phyloP scores from a whole-genome alignment of 2,888 invertebrate species.

The Apamea monoglypha region DNA sequence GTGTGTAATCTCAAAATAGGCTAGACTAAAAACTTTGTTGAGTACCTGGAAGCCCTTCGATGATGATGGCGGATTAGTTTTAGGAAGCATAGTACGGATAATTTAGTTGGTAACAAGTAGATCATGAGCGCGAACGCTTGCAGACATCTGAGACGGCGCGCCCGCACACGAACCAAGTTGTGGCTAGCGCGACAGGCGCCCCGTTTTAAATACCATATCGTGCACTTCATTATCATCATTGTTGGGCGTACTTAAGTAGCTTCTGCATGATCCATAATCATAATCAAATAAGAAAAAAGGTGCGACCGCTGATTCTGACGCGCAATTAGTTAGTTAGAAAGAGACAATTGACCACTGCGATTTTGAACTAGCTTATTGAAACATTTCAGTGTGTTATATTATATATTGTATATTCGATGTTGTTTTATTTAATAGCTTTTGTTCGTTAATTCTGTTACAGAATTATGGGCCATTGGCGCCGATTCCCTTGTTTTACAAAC shows the following conservation, averaged over 20 bases:
- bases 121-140: slow-evolving; percentile 54
- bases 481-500: too few relatives aligned
- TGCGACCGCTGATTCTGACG: not conserved
- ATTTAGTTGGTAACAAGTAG: slow-evolving; percentile 35
- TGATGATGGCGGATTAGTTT: not conserved
- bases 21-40: not conserved
- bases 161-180: slow-evolving; percentile 70
- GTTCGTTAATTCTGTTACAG: not conserved
- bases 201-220: slow-evolving; percentile 11
- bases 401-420: too few relatives aligned
- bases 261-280: slow-evolving; percentile 11
- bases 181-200: slow-evolving; percentile 62
- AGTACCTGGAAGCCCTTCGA: not conserved
- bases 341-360: not conserved
- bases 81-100: not conserved
- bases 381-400: not conserved
- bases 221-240: slow-evolving; percentile 27
- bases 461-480: too few relatives aligned
- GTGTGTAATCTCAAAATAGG: not conserved
- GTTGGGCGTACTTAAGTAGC: slow-evolving; percentile 19
- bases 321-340: not conserved
- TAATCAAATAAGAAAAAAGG: not conserved
- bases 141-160: slow-evolving; percentile 68
- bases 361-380: slow-evolving; percentile 2
- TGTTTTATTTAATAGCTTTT: not conserved